A percentile compares a stretch with the other conserved stretches of the same genome.
Evolutionary conservation across 2,888 invertebrate species (phyloP).

Genomic region (Drosophila setosimentum): DNA sequence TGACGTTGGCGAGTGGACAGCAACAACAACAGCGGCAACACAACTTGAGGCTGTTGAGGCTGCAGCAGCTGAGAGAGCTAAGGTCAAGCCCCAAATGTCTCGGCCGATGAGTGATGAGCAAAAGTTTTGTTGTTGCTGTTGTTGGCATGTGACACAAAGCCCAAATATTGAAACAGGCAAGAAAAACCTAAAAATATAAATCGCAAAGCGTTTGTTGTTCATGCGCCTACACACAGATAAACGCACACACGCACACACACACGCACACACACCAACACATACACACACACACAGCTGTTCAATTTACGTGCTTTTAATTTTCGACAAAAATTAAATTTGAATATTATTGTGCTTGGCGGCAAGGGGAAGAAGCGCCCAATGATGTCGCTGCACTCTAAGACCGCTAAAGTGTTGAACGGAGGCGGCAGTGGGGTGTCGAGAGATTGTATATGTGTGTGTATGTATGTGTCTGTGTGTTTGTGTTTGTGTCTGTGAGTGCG

Average conservation of each 20-base stretch:
- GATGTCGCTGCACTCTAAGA: constrained; percentile 57
- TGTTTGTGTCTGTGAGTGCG: constrained; percentile 7
- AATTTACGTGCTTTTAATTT: constrained; percentile 75
- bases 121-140: constrained; percentile 26
- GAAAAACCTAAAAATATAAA: constrained; percentile 64
- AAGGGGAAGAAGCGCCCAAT: constrained; percentile 16
- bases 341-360: constrained; percentile 55
- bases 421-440: constrained; percentile 8
- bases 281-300: constrained; percentile 43
- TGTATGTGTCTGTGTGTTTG: constrained; percentile 7
- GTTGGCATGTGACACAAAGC: constrained; percentile 49
- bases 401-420: constrained; percentile 40
- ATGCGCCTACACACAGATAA: constrained; percentile 63
- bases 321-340: constrained; percentile 71
- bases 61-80: constrained; percentile 52
- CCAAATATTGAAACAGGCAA: constrained; percentile 50
- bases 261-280: constrained; percentile 18
- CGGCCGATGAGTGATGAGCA: constrained; percentile 56
- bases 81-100: constrained; percentile 65
- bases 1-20: constrained; percentile 68
- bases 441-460: constrained; percentile 8
- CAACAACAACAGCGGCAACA: constrained; percentile 13
- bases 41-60: constrained; percentile 7
- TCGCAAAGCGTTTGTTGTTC: constrained; percentile 51
- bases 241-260: constrained; percentile 55